These are phyloP conservation scores for Pachyrhynchus sulphureomaculatus DNA, from an alignment of 1,140 invertebrate genomes.

Conservation along the genomic window DNA sequence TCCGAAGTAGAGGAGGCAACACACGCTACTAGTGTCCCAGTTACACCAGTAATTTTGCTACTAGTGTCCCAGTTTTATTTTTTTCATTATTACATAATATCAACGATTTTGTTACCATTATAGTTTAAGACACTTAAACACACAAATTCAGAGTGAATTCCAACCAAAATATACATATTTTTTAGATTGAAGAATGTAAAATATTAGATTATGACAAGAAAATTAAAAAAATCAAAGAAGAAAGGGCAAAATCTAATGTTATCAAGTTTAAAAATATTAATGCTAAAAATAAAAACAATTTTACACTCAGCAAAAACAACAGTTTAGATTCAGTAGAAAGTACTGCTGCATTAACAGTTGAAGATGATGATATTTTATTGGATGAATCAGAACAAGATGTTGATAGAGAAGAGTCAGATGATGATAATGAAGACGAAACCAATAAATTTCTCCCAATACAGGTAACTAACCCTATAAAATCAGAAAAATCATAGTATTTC, in stretches of 20 bases:
- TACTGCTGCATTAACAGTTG: conserved; percentile 1
- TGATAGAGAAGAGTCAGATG: conserved; percentile 8
- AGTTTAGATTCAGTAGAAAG: conserved; percentile 35
- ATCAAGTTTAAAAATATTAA: conserved; percentile 32
- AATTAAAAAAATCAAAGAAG: conserved; percentile 56
- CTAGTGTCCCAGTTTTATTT: too few relatives aligned
- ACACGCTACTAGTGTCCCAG: too few relatives aligned
- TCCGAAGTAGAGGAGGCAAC: too few relatives aligned
- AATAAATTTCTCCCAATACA: conserved; percentile 7
- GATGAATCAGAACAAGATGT: conserved; percentile 38
- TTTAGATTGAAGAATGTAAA: conserved; percentile 54
- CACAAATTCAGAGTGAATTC: too few relatives aligned
- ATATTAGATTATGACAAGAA: conserved; percentile 60
- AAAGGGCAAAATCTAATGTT: conserved; percentile 42
- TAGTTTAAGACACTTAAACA: background rate
- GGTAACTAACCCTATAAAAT: too few relatives aligned
- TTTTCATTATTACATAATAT: too few relatives aligned
- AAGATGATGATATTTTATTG: conserved; percentile 40
- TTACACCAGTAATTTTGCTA: too few relatives aligned
- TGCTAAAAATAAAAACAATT: conserved; percentile 38
- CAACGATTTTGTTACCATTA: too few relatives aligned
- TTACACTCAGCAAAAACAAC: conserved; percentile 46
- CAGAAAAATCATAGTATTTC: too few relatives aligned
- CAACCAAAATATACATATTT: background rate
- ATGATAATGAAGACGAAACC: conserved; percentile 17